These are phyloP conservation scores for Grammomys dolichurus DNA, from an alignment of 2,113 vertebrate species.

Conservation along the genomic window DNA sequence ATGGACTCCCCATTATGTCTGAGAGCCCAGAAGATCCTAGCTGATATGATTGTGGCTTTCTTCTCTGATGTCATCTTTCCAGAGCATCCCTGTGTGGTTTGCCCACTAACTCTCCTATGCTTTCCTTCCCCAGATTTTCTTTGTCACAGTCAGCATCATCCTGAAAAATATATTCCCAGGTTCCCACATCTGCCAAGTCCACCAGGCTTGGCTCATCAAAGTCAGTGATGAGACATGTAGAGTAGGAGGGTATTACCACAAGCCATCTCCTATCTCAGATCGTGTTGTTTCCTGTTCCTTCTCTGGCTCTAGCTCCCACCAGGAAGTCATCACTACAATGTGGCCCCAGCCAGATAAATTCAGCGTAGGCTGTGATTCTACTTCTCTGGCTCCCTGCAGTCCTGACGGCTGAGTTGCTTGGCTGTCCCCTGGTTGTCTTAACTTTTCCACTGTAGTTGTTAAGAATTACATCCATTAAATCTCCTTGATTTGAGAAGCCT, in stretches of 20 bases:
- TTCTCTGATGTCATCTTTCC: neutral
- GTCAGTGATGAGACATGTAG: neutral
- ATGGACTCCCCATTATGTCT: neutral
- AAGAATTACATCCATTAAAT: neutral
- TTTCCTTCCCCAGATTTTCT: neutral
- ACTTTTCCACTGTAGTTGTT: neutral
- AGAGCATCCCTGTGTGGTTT: neutral
- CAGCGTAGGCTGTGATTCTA: neutral
- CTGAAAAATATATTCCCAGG: neutral
- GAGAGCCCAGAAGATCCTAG: neutral
- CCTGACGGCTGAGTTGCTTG: neutral
- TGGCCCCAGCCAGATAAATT: neutral
- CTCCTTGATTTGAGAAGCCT: conserved; percentile 39
- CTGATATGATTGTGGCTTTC: neutral
- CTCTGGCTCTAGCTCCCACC: neutral
- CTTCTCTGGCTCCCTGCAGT: neutral
- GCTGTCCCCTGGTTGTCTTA: neutral
- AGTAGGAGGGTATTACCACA: neutral
- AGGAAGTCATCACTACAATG: neutral
- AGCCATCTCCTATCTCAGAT: neutral
- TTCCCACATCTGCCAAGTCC: neutral
- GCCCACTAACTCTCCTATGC: neutral
- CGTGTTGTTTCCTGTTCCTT: neutral
- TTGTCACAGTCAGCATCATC: neutral
- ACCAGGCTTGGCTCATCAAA: neutral